A percentile compares a stretch with the other conserved stretches of the same genome.
These are phyloP conservation scores for Trididemnum clinides DNA, from an alignment of 23 tunicate species.

Conservation along the genomic window DNA sequence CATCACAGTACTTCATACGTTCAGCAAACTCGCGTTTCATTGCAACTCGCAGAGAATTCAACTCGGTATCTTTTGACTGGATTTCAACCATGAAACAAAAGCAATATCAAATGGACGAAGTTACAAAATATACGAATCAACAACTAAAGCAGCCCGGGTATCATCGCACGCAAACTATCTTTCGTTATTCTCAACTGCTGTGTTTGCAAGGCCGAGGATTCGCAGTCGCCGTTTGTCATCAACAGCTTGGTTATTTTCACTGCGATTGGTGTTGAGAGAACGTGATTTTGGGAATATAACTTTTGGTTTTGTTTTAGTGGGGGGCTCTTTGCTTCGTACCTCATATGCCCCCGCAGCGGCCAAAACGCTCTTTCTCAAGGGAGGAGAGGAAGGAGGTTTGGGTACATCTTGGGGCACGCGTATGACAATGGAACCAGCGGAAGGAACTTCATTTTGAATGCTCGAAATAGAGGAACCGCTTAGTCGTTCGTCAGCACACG, in stretches of 20 bases:
- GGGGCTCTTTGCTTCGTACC: background rate
- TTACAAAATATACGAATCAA: too few relatives aligned
- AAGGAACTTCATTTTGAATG: constrained; percentile 17
- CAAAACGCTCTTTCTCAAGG: constrained; percentile 33
- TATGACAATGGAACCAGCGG: too few relatives aligned
- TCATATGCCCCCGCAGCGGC: constrained; percentile 59
- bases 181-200: too few relatives aligned
- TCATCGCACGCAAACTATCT: too few relatives aligned
- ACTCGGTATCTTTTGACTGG: too few relatives aligned
- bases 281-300: constrained; percentile 33
- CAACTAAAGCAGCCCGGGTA: too few relatives aligned
- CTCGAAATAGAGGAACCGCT: constrained; percentile 12
- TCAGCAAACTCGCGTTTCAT: too few relatives aligned
- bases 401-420: background rate
- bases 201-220: constrained; percentile 57
- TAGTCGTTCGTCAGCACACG: background rate
- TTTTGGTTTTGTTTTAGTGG: constrained; percentile 13
- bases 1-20: too few relatives aligned
- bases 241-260: background rate
- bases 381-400: background rate
- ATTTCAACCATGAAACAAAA: too few relatives aligned
- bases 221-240: constrained; percentile 74
- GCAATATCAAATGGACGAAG: too few relatives aligned
- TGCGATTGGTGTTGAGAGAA: constrained; percentile 1
- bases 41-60: too few relatives aligned